Evolutionary conservation across 2,113 vertebrate species (phyloP), one percentile per base, ranked within the genome.

Genomic region (Zosterops pallidus): DNA sequence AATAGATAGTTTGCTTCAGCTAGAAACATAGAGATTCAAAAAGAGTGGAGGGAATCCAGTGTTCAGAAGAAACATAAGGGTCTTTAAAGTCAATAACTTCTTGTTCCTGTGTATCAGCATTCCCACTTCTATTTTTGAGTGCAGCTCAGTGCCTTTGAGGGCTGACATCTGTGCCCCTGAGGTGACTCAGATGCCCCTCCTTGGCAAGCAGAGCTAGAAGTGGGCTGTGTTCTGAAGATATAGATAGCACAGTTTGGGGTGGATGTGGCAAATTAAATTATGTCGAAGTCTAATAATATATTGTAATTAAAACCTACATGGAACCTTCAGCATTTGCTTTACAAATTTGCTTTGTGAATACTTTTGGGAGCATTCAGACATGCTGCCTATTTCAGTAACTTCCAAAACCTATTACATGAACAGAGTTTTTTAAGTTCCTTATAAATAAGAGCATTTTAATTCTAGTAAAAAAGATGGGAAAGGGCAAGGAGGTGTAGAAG

Each of bases 141-240:
- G 11, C 16, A 47, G 1, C 7, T 62, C 25, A 37, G 2, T 37
- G 1, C 17, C 9, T 19, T 33, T 46, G 15, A 22, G 24, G 24
- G 60, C 14, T 62, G 80, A 35, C 33, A 60, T 63, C 59, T 42
- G 15, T 1, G 1, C 19, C 35, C 50, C 63, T 31, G 24, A 46
- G 44, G 33, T 46, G 46, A 33, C 26, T 50, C 0, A 0, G 69
- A 22, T 11, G 9, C 1, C 1, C 11, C 42, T 41, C 2, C 37
- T 70, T 79, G 52, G 39, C 57, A 91, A 42, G 24, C 6, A 16
- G 39, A 46, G 20, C 14, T 26, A 13, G 22, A 49, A 37, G 23
- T 31, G 33, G 46, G 29, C 29, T 46, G 6, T 33, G 29, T 41
- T 83, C 68, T 92, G 50, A 57, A 53, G 31, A 17, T 6, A 41